Evolutionary conservation across 2,888 invertebrate genomes (phyloP).

Genomic region (Athalia circularis): DNA sequence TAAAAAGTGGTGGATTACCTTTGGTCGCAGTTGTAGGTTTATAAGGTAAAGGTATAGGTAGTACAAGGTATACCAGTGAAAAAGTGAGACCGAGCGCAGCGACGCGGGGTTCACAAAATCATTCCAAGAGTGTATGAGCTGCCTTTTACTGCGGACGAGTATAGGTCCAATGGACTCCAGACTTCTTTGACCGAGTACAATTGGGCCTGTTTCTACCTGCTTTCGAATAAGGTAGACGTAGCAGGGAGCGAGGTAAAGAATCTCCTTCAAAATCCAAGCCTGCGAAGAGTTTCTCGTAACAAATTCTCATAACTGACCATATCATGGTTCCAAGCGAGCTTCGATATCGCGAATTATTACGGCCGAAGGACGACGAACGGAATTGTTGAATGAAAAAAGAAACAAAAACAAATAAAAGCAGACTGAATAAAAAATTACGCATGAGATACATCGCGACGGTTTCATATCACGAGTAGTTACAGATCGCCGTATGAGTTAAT

Average conservation of each 20-base stretch:
- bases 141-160: neutral
- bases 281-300: neutral
- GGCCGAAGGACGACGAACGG: too few species aligned
- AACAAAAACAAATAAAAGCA: too few species aligned
- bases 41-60: too few species aligned
- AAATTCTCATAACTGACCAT: too few species aligned
- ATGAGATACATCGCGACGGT: too few species aligned
- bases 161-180: neutral
- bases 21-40: neutral
- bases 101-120: neutral
- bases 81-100: too few species aligned
- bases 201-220: slow-evolving; percentile 14
- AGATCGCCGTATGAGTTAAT: neutral
- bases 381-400: too few species aligned
- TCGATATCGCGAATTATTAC: too few species aligned
- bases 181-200: slow-evolving; percentile 23
- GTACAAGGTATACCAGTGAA: too few species aligned
- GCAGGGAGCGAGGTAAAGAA: neutral
- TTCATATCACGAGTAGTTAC: neutral
- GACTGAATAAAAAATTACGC: too few species aligned
- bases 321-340: too few species aligned
- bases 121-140: neutral
- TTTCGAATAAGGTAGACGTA: neutral
- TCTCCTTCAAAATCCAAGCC: slow-evolving; percentile 5
- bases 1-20: neutral